These are phyloP conservation scores for Borostomias antarcticus DNA, from an alignment of 2,797 vertebrate species.

Conservation along the genomic window DNA sequence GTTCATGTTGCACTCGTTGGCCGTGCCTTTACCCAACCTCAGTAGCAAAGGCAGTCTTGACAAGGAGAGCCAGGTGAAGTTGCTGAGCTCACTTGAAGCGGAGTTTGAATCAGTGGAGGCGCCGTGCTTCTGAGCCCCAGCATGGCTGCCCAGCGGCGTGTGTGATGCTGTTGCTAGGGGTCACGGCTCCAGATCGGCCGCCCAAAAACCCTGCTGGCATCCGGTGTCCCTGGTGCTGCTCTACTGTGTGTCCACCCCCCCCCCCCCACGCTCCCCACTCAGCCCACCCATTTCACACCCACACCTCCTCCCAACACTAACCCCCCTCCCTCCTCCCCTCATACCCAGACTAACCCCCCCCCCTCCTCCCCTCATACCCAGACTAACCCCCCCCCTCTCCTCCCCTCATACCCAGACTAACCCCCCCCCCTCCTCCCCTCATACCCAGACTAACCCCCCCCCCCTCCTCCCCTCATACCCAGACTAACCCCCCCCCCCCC, in stretches of 20 bases:
- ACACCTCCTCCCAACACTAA: no score
- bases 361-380: constrained; percentile 12
- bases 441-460: constrained; percentile 13
- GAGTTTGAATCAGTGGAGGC: constrained; percentile 27
- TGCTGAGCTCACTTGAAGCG: constrained; percentile 81
- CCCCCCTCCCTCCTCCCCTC: constrained; percentile 55
- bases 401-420: background rate
- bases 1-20: no score
- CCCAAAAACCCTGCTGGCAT: no score
- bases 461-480: constrained; percentile 7
- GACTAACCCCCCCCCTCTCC: constrained; percentile 10
- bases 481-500: constrained; percentile 27
- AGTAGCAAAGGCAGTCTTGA: background rate
- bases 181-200: no score
- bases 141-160: constrained; percentile 58
- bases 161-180: constrained; percentile 38
- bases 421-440: constrained; percentile 23
- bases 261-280: constrained; percentile 18
- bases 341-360: no score
- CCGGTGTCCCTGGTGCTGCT: constrained; percentile 87
- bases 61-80: constrained; percentile 45
- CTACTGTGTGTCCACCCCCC: constrained; percentile 79
- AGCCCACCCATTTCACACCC: no score
- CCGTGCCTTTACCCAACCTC: no score
- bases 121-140: no score